Evolutionary conservation across 37 sponge, comb jelly and placozoan genomes (phyloP), one percentile per base, ranked within the genome.

Genomic region (Haliclona indistincta): DNA sequence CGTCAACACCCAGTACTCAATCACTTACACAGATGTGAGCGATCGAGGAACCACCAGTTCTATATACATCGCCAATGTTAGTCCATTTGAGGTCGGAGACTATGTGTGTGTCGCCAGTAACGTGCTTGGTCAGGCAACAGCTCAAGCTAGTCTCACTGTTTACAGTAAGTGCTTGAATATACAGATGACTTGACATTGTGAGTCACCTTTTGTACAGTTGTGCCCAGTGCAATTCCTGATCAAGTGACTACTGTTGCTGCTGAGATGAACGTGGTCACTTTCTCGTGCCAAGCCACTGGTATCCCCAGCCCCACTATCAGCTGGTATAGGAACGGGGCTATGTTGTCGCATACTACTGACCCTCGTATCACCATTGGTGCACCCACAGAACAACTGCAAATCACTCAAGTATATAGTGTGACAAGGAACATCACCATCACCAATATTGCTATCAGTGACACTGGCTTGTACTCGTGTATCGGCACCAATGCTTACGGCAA

Each of bases 21-120:
- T 38, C 71, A 45, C 52, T 29, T 33, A 29, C 47, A 70, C 49
- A n/a, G n/a, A 13, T 0, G 23, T 22, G 11, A 26, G 29, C 25
- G 85, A 44, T n/a, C 56, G 78, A 40, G 43, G 64, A 49, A 41
- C 44, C 6, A n/a, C 43, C 53, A 84, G 85, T 36, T 70, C 43
- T 45, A 49, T 84, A 20, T 54, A 43, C 10, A 20, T 84, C 20
- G 25, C 22, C 10, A 29, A 44, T 32, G 51, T 70, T 29, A 17
- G 33, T 11, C 65, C 78, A 17, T 26, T 43, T 67, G 70, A 82
- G 32, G 49, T 69, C 60, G 84, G 58, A 26, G 74, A 49, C 19
- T 88, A 88, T 45, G 51, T 34, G 20, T 88, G 89, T 83, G 68
- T 45, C 23, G 83, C 89, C 47, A 52, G 33, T 26, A 88, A 88